Evolutionary conservation across 2,888 invertebrate genomes (phyloP).

Genomic region (Xestia xanthographa): DNA sequence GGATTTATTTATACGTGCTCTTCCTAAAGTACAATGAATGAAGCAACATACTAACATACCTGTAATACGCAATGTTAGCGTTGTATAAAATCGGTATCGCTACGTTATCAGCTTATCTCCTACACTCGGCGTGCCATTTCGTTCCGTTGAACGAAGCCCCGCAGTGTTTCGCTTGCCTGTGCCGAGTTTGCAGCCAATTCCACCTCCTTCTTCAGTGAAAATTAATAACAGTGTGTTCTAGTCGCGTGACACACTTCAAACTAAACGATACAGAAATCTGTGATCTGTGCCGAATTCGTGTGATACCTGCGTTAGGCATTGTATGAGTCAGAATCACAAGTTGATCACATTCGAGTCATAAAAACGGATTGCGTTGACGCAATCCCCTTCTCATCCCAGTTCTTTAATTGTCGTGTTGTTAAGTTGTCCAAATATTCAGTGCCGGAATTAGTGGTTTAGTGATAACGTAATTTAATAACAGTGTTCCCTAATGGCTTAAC

Average conservation of each 20-base stretch:
- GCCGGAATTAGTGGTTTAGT: constrained; percentile 53
- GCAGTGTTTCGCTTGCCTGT: constrained; percentile 80
- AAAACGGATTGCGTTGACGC: constrained; percentile 66
- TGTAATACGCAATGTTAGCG: constrained; percentile 80
- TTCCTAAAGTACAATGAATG: constrained; percentile 55
- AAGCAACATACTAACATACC: constrained; percentile 67
- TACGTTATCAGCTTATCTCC: constrained; percentile 89
- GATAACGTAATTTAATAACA: constrained; percentile 61
- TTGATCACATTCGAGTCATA: constrained; percentile 65
- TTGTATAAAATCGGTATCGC: constrained; percentile 84
- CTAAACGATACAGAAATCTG: constrained; percentile 63
- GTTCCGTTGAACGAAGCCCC: constrained; percentile 79
- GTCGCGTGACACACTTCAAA: constrained; percentile 71
- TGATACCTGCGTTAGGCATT: constrained; percentile 68
- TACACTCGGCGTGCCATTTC: constrained; percentile 85
- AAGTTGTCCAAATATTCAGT: constrained; percentile 57
- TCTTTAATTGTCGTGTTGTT: constrained; percentile 52
- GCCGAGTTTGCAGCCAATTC: constrained; percentile 76
- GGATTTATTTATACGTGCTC: constrained; percentile 19
- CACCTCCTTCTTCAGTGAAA: constrained; percentile 70
- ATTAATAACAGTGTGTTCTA: constrained; percentile 70
- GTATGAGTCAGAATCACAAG: constrained; percentile 71
- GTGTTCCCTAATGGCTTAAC: constrained; percentile 51
- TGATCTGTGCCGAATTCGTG: constrained; percentile 67
- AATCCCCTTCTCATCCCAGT: constrained; percentile 62